Percentiles rank a stretch among this genome's conserved stretches.
Evolutionary conservation across 2,888 invertebrate genomes (phyloP).

Genomic region (Argynnis bischoffii): DNA sequence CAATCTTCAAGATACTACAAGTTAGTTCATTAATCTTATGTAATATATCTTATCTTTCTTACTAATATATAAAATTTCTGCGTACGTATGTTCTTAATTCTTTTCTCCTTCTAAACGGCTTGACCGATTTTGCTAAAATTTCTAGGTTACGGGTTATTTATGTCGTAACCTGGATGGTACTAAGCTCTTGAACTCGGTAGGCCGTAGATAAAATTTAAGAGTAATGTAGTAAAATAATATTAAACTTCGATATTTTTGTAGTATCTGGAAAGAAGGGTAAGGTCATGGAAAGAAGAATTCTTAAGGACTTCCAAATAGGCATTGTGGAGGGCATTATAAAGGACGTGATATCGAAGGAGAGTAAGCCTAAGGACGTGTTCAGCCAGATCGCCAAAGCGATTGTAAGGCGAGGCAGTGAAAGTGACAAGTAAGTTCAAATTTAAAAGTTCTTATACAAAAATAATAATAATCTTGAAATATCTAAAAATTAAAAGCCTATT

Average conservation of each 20-base stretch:
- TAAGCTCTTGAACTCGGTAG: no score
- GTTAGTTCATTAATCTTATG: conserved; percentile 55
- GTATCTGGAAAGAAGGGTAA: conserved; percentile 92
- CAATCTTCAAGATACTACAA: conserved; percentile 84
- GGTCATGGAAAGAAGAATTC: conserved; percentile 91
- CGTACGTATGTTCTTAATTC: no score
- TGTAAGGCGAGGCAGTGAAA: conserved; percentile 82
- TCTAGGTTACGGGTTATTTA: no score
- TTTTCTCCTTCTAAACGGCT: no score
- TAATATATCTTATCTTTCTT: no score
- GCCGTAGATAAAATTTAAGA: no score
- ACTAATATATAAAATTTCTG: no score
- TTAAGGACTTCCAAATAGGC: conserved; percentile 95
- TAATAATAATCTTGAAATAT: no score
- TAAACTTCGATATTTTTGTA: conserved; percentile 47
- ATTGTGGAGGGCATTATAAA: conserved; percentile 91
- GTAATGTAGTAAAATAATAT: no score
- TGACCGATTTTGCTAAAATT: no score
- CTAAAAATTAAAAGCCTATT: not conserved
- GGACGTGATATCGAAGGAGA: conserved; percentile 86
- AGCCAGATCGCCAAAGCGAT: conserved; percentile 92
- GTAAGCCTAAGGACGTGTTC: conserved; percentile 90
- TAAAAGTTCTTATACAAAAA: not conserved
- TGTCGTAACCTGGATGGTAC: no score
- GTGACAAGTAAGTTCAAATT: conserved; percentile 35